Evolutionary conservation across 2,113 vertebrate genomes (phyloP), one percentile per base, ranked within the genome.

Genomic region (Rhea americana): DNA sequence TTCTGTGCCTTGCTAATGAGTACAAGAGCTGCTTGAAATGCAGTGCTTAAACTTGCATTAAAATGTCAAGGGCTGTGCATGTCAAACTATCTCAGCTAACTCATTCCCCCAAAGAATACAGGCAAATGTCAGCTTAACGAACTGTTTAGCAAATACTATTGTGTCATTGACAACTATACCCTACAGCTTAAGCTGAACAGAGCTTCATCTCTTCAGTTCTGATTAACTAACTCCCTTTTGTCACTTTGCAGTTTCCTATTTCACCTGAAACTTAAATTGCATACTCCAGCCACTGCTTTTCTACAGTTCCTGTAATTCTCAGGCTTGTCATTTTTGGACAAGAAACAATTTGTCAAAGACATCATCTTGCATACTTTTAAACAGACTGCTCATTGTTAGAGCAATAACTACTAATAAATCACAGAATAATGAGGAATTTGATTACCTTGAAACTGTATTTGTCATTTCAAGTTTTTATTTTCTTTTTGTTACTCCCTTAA

Each of bases 1-100:
- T 95, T 88, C 77, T 76, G 62, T 53, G 90, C 77, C 84, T 94
- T 76, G 76, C 85, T 96, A 92, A 96, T 95, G 90, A 97, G 65
- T 94, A 93, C 79, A 94, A 91, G 90, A 97, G 81, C 85, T 94
- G 79, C 77, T 96, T 96, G 85, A 95, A 97, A 97, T 96, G 94
- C 92, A 95, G 73, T 90, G 91, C 93, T 96, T 97, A 96, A 96
- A 94, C 93, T 85, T 93, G 89, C 91, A 94, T 90, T 94, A 95
- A 97, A 97, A 97, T 97, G 95, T 97, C 96, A 98, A 96, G 92
- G 94, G 92, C 93, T 97, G 72, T 93, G 86, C 83, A 88, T 93
- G 88, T 97, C 95, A 95, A 95, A 95, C 89, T 94, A 96, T 85
- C 93, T 94, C 91, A 96, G 95, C 92, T 93, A 96, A 97, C 65